These are phyloP conservation scores for Aptenodytes patagonicus DNA, from an alignment of 2,113 vertebrate genomes.

Conservation along the genomic window DNA sequence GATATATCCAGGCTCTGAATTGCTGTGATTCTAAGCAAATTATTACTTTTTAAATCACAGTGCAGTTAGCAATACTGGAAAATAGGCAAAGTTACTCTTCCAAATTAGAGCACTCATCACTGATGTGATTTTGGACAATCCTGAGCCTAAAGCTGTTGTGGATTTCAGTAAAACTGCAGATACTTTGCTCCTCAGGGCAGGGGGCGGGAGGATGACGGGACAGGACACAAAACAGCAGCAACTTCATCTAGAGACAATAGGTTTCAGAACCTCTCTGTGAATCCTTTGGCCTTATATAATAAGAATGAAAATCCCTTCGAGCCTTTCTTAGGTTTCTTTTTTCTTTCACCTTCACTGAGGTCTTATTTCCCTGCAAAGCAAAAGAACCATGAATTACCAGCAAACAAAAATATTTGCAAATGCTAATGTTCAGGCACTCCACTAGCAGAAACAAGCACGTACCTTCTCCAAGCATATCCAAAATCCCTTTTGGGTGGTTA, in stretches of 20 bases:
- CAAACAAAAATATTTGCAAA: conserved; percentile 4
- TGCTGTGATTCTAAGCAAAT: neutral
- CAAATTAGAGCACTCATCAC: neutral
- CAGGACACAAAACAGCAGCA: neutral
- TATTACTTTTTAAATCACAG: neutral
- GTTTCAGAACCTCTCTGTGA: neutral
- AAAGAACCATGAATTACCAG: neutral
- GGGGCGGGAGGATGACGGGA: accelerated
- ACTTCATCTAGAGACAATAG: neutral
- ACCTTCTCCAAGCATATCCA: neutral
- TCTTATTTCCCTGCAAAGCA: neutral
- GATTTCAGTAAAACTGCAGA: neutral
- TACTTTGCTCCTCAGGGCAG: neutral
- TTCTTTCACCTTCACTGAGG: neutral
- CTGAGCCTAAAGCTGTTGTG: neutral
- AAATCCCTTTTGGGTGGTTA: neutral
- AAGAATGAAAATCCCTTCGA: neutral
- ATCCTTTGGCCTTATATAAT: neutral
- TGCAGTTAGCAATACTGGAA: neutral
- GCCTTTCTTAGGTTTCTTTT: neutral
- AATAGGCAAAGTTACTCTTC: neutral
- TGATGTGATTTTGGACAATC: neutral
- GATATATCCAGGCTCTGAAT: neutral
- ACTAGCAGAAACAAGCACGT: neutral
- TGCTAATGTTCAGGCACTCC: neutral